Evolutionary conservation across 2,113 vertebrate species (phyloP).

Genomic region (Leucopsar rothschildi): DNA sequence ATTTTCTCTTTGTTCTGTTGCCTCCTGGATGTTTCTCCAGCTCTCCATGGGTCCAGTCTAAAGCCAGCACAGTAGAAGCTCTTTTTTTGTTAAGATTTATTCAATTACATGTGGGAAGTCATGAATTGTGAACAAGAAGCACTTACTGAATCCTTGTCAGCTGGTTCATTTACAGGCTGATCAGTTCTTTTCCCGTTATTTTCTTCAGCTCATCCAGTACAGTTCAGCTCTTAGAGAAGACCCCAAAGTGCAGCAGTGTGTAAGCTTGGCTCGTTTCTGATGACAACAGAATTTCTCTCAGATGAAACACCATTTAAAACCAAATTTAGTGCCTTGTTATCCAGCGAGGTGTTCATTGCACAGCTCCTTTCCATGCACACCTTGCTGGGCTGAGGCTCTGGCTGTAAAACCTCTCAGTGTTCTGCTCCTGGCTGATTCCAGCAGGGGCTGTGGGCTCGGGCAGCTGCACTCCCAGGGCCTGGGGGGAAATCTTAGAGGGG

Average conservation of each 20-base stretch:
- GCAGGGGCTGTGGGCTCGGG: neutral
- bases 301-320: neutral
- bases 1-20: neutral
- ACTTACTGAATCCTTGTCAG: constrained; percentile 75
- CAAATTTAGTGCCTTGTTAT: neutral
- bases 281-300: neutral
- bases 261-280: neutral
- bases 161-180: constrained; percentile 55
- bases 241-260: neutral
- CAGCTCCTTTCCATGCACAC: accelerated
- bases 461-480: neutral
- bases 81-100: constrained; percentile 48
- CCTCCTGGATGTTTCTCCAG: neutral
- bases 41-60: neutral
- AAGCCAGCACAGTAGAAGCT: neutral
- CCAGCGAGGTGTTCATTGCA: accelerated
- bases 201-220: neutral
- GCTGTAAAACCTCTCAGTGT: accelerated
- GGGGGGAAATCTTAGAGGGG: neutral
- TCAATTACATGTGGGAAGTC: constrained; percentile 76
- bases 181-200: neutral
- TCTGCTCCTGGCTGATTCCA: neutral
- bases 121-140: constrained; percentile 76
- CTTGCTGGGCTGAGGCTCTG: neutral
- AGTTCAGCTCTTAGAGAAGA: neutral